phyloP scores from a whole-genome alignment of 2,888 invertebrate species.

The Sphinx pinastri region DNA sequence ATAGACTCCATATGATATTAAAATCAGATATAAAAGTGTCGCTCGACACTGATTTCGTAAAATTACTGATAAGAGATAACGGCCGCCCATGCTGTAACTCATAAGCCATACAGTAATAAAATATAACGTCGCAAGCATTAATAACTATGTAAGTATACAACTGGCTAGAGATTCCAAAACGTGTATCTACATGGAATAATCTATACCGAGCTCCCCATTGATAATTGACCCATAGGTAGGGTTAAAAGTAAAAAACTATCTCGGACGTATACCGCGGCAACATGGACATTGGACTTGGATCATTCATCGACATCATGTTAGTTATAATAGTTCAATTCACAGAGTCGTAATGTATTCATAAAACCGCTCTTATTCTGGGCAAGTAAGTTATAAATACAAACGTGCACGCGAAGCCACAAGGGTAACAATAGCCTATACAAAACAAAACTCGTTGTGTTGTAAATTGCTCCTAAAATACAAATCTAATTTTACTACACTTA shows the following conservation, averaged over 20 bases:
- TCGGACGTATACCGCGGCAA: no score
- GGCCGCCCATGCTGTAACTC: background rate
- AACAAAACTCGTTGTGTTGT: background rate
- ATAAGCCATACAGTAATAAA: background rate
- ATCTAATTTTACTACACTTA: slow-evolving; percentile 9
- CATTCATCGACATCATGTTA: no score
- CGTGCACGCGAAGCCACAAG: background rate
- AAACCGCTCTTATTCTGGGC: background rate
- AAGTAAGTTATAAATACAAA: background rate
- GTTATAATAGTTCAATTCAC: background rate
- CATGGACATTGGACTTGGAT: no score
- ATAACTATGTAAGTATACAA: background rate
- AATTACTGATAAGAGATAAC: slow-evolving; percentile 5
- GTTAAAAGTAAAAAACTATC: no score
- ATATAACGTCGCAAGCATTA: background rate
- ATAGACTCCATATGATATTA: background rate
- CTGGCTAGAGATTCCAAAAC: background rate
- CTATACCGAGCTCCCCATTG: no score
- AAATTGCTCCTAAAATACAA: slow-evolving; percentile 1
- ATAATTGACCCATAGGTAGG: no score
- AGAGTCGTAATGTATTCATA: background rate
- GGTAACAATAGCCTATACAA: background rate
- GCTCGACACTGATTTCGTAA: background rate
- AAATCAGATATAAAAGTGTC: slow-evolving; percentile 10
- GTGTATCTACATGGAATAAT: background rate